Evolutionary conservation across 1,140 invertebrate species (phyloP), one percentile per base, ranked within the genome.

Genomic region (Phortica variegata): DNA sequence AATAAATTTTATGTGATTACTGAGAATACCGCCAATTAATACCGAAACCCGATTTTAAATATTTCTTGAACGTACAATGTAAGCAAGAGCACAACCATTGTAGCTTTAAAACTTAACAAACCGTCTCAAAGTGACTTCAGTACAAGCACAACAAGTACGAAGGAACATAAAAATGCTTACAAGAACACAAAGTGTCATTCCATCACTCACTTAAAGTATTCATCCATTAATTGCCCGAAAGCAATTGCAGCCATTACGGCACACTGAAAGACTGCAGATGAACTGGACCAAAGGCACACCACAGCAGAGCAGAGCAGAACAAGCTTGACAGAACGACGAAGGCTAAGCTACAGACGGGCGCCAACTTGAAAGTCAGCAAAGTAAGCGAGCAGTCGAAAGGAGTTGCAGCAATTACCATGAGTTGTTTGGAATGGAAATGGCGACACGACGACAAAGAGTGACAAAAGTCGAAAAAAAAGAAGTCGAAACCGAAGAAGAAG

Each of bases 131-230:
- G n/a, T n/a, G n/a, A n/a, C n/a, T n/a, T n/a, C n/a, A n/a, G n/a
- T n/a, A n/a, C n/a, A n/a, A n/a, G n/a, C n/a, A n/a, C n/a, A n/a
- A n/a, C 41, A 42, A 40, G 17, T 13, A 18, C 46, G 52, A 55
- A 63, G 52, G 43, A 49, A 52, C 49, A 69, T 68, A 68, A 69
- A 69, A 69, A 69, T 65, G 63, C 65, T 65, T 69, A 69, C 65
- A 69, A 69, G 65, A 63, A 69, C 58, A 65, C 65, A 72, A 69
- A 72, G 68, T 73, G 69, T 69, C 68, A 73, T 73, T 73, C 69
- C 68, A 73, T 73, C 69, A 73, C 69, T 73, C 69, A 72, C 69
- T 72, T 72, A 72, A 72, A 72, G 63, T 72, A 72, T 72, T 72
- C 69, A 73, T 73, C 69, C 69, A 72, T 72, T 73, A 73, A 73